Evolutionary conservation across 2,797 vertebrate genomes (phyloP).

Genomic region (Vireo griseus): DNA sequence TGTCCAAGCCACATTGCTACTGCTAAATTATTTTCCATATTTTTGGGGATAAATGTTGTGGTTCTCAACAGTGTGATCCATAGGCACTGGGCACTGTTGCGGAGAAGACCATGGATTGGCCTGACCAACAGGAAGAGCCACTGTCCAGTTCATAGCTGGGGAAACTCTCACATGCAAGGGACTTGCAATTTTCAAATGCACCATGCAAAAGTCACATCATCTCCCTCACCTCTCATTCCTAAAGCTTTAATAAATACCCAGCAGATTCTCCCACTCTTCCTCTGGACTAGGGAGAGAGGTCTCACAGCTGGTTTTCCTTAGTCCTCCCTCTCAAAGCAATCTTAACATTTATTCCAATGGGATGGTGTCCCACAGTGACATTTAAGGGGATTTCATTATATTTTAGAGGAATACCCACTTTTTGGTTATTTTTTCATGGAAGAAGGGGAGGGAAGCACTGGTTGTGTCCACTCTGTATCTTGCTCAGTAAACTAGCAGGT

Average conservation of each 20-base stretch:
- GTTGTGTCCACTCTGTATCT: not conserved
- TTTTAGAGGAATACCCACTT: not conserved
- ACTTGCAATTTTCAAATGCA: not conserved
- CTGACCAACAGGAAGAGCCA: not conserved
- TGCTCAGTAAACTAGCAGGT: not conserved
- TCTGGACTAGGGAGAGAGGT: not conserved
- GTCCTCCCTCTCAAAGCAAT: not conserved
- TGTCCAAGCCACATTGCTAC: not conserved
- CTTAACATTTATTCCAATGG: not conserved
- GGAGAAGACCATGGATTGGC: not conserved
- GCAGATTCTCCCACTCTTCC: not conserved
- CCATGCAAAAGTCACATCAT: not conserved
- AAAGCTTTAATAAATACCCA: rapidly evolving
- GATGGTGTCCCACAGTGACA: not conserved
- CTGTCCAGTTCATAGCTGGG: not conserved
- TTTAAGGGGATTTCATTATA: not conserved
- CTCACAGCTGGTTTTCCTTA: not conserved
- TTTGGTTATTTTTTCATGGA: not conserved
- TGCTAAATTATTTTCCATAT: not conserved
- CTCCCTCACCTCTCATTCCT: not conserved
- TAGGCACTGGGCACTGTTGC: not conserved
- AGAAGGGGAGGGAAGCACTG: not conserved
- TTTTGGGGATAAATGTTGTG: not conserved
- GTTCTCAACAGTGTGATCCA: not conserved
- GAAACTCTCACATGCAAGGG: not conserved